Evolutionary conservation across 92 coral and sea anemone genomes (phyloP), one percentile per base, ranked within the genome.

Genomic region (Micromussa lordhowensis): DNA sequence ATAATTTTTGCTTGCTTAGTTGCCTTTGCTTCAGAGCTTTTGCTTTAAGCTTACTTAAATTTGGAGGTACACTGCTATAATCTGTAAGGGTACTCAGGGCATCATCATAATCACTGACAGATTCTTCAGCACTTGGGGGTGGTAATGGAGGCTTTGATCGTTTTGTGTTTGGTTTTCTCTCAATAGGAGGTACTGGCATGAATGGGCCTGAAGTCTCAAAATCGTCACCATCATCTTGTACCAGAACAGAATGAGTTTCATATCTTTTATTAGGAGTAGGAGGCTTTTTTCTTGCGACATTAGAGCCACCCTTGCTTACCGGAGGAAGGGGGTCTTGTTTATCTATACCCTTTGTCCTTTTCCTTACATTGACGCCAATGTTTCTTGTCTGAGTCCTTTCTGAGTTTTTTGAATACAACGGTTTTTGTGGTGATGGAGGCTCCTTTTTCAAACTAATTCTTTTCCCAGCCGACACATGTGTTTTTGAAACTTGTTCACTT

Each of bases 311-410:
- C 68, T 79, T 88, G 49, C 88, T 94, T 24, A 95, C 87, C 4
- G 98, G 95, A 29, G 98, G 98, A 17, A 95, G 91, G 4, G 94
- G 98, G 72, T 94, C 90, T 87, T 94, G 98, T 72, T 94, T 95
- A 75, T 95, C 98, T 3, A 95, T 82, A 29, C 98, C 98, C 85
- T 89, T 84, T 63, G 90, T 84, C 54, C 95, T 92, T 78, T 94
- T 95, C 40, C 93, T 84, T 26, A 69, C 80, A 79, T 3, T 14
- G n/a, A 71, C 69, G 70, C 80, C 90, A 79, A 31, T 57, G 22
- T 66, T 75, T 14, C n/a, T 72, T 70, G 85, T 36, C 24, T 54
- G 71, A 34, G 30, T 87, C 64, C 72, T 79, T 29, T 57, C 15
- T 53, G 70, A 11, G 35, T 54, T 35, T n/a, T 69, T 69, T 22